A percentile compares a stretch with the other conserved stretches of the same genome.
Conservation (phyloP, 2,113 vertebrate genomes). For the Apistogramma diplotaenia region DNA sequence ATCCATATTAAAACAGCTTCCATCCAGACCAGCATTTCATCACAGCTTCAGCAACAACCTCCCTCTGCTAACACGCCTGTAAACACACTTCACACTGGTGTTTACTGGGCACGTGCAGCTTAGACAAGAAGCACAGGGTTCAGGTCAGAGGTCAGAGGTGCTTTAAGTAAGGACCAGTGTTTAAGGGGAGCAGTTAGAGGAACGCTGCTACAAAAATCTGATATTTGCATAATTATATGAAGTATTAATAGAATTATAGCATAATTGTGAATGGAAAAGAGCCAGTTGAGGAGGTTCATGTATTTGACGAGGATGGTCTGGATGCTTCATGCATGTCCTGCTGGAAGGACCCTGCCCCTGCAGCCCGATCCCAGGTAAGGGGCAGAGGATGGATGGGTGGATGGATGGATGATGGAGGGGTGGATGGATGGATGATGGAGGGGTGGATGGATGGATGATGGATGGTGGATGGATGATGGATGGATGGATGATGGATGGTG, state of each 20-base stretch:
- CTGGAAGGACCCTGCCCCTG: not conserved
- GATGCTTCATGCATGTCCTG: not conserved
- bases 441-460: too few relatives aligned
- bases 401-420: not conserved
- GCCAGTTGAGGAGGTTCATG: not conserved
- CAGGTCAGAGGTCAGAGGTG: not conserved
- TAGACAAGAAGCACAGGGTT: not conserved
- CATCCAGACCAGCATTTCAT: not conserved
- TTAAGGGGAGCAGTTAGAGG: not conserved
- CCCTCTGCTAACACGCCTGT: not conserved
- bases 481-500: too few relatives aligned
- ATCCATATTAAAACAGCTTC: not conserved
- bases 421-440: too few relatives aligned
- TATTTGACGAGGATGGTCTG: not conserved
- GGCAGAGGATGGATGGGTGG: not conserved
- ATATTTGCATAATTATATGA: not conserved
- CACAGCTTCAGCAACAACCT: not conserved
- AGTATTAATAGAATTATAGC: not conserved
- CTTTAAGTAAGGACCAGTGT: not conserved
- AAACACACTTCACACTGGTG: not conserved
- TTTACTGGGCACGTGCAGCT: not conserved
- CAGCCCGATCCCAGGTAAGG: not conserved
- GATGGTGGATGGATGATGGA: too few relatives aligned
- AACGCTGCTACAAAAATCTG: not conserved
- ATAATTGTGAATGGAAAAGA: not conserved